Evolutionary conservation across 1,140 invertebrate species (phyloP), one percentile per base, ranked within the genome.

Genomic region (Micrasema longulum): DNA sequence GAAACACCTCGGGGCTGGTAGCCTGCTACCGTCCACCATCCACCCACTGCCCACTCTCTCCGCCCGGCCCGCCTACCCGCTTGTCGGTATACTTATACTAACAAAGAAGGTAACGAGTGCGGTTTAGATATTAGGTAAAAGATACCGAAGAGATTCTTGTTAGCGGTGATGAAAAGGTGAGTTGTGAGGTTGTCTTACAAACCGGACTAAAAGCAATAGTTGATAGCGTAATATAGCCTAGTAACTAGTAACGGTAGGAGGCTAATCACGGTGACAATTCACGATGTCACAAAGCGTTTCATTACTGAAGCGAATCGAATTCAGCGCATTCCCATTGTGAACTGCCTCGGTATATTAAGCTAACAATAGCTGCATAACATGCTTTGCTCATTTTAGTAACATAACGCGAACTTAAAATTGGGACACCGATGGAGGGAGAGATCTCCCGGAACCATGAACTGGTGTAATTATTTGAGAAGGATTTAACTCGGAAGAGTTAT

Each of bases 41-140:
- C n/a, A 57, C 35, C 48, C 53, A 18, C 31, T 48, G 45, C 45
- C 60, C 41, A 31, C 60, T 64, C 60, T 47, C 60, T 45, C 60
- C 41, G 60, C 41, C 43, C 14, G 26, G 26, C 26, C 26, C 26
- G 26, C 26, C 26, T 2, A 2, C 2, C 26, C 26, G 26, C 26
- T 31, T 31, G 7, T 31, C 26, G 26, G 26, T 4, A 2, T 7
- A 31, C 26, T 31, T 31, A 31, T 7, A 31, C 26, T 31, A 31
- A 31, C 26, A 31, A 4, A 2, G 26, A 31, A 2, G 7, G 26
- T 31, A n/a, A 7, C 26, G 26, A n/a, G 26, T 31, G 26, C 26
- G 26, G 26, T 31, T 31, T 31, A 31, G 26, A 7, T 31, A n/a
- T n/a, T n/a, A 31, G 7, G 26, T 7, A 2, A 31, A 31, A 31